Evolutionary conservation across 2,113 vertebrate species (phyloP).

Genomic region (Paradoxurus hermaphroditus): DNA sequence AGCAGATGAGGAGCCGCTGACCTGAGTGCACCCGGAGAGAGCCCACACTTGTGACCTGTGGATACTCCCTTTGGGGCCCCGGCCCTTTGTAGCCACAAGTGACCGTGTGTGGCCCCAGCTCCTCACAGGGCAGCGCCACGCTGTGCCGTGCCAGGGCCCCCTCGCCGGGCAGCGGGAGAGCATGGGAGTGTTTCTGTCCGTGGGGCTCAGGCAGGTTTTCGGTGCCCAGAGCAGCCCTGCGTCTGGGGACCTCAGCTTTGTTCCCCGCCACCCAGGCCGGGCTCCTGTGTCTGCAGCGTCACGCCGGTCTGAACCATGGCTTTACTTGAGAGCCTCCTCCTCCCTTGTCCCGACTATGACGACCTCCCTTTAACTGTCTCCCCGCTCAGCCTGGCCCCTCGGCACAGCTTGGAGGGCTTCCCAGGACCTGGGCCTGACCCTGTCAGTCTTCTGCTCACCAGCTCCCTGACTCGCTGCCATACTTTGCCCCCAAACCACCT

Average conservation of each 20-base stretch:
- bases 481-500: background rate
- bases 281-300: background rate
- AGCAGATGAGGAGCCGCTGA: background rate
- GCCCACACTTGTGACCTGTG: background rate
- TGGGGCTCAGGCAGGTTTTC: background rate
- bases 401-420: background rate
- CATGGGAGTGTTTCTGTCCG: background rate
- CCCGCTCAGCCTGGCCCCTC: background rate
- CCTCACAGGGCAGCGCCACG: background rate
- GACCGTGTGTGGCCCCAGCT: background rate
- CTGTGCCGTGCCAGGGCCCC: background rate
- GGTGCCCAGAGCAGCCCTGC: background rate
- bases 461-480: background rate
- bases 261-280: fast-evolving
- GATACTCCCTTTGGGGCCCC: background rate
- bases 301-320: background rate
- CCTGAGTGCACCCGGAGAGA: background rate
- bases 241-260: background rate
- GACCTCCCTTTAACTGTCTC: background rate
- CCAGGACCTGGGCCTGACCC: background rate
- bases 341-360: background rate
- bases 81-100: background rate
- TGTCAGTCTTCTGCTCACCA: background rate
- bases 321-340: background rate
- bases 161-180: background rate